Conservation (phyloP, 35 echinoderm and acorn worm species). For the Nesometra sesokonis region DNA sequence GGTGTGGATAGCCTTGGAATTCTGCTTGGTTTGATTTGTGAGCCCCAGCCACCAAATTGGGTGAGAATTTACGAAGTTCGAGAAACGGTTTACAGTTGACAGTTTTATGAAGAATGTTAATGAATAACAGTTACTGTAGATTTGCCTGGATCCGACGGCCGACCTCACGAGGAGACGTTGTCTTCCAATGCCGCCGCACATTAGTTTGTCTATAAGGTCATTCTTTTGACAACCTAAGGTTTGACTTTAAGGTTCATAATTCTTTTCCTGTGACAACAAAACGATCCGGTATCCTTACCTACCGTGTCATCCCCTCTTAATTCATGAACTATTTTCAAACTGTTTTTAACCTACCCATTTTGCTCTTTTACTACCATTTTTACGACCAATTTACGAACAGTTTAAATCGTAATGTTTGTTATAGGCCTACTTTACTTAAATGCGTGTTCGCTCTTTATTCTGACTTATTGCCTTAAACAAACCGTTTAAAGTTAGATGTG, state of each 20-base stretch:
- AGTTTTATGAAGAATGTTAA: conserved; percentile 1
- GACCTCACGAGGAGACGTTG: neutral
- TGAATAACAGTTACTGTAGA: neutral
- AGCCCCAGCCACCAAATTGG: neutral
- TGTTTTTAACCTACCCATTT: neutral
- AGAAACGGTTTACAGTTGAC: neutral
- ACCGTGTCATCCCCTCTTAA: neutral
- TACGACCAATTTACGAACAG: neutral
- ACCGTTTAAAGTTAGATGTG: neutral
- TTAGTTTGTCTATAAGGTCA: neutral
- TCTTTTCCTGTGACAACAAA: neutral
- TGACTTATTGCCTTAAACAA: neutral
- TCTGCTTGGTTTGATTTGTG: neutral
- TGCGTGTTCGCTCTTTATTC: neutral
- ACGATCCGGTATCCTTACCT: neutral
- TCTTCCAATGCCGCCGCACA: neutral
- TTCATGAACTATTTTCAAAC: neutral
- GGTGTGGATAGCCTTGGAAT: neutral
- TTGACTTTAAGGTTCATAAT: neutral
- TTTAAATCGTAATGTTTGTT: neutral
- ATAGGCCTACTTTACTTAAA: too few species aligned
- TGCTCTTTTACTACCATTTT: neutral
- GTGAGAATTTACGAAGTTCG: neutral
- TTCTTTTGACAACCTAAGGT: neutral
- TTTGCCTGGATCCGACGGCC: neutral